These are phyloP conservation scores for Rhingia campestris DNA, from an alignment of 2,888 invertebrate genomes.

Conservation along the genomic window DNA sequence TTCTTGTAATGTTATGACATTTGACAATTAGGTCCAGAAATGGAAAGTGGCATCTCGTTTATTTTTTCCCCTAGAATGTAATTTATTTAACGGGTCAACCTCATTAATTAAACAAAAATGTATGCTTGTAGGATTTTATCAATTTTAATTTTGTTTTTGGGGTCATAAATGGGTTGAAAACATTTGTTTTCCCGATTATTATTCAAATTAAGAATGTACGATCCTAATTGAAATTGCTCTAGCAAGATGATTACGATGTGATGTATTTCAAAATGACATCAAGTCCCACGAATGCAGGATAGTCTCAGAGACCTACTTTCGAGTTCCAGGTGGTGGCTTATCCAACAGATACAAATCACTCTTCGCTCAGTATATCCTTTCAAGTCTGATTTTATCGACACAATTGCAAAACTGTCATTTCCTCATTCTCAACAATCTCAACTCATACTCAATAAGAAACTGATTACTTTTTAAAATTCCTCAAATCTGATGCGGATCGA, in stretches of 20 bases:
- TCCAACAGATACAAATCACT: neutral
- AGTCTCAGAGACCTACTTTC: too few relatives aligned
- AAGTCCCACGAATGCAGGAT: too few relatives aligned
- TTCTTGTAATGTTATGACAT: constrained; percentile 57
- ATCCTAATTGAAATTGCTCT: neutral
- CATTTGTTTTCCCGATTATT: neutral
- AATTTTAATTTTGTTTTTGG: constrained; percentile 37
- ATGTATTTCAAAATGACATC: neutral
- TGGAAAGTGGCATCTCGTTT: constrained; percentile 49
- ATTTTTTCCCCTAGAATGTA: constrained; percentile 1
- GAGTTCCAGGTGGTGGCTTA: too few relatives aligned
- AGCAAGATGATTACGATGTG: neutral
- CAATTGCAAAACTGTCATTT: constrained; percentile 14
- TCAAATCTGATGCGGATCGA: constrained; percentile 6
- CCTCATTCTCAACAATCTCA: constrained; percentile 16
- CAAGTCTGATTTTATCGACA: constrained; percentile 5
- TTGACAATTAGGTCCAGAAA: constrained; percentile 51
- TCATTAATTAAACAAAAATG: constrained; percentile 39
- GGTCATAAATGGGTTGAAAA: constrained; percentile 20
- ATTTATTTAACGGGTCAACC: constrained; percentile 32
- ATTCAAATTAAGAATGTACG: neutral
- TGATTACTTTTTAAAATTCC: constrained; percentile 28
- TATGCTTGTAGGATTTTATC: constrained; percentile 25
- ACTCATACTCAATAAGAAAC: neutral
- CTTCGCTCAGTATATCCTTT: neutral